Evolutionary conservation across 2,113 vertebrate species (phyloP), one percentile per base, ranked within the genome.

Genomic region (Ibidorhyncha struthersii): DNA sequence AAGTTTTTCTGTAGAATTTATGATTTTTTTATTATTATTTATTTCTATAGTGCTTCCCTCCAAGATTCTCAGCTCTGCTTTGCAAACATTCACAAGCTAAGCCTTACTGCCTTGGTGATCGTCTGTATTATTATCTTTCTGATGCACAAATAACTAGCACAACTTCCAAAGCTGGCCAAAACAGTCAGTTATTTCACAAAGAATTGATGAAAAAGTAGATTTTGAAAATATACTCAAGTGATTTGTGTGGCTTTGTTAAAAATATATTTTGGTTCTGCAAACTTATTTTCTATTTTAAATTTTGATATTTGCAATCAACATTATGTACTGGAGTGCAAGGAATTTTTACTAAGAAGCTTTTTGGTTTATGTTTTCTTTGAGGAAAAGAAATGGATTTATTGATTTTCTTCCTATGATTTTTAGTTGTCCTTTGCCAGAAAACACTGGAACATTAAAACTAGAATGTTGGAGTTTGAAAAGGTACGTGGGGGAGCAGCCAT

Each of bases 401-500:
- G 12, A 38, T 82, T 6, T 21, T 77, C 20, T 77, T 78, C 50
- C 40, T 85, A 34, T n/a, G 6, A 55, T 74, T 74, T 84, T 59
- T 49, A 36, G 49, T 76, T 74, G 14, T 65, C 17, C 23, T 84
- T 70, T 84, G 5, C 38, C 27, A 78, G 55, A 47, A 85, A 87
- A 18, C 55, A 25, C 7, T n/a, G 45, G 34, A 78, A 65, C 8
- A 34, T 52, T 73, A 43, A 62, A 69, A 38, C 11, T 61, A 36
- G 40, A 52, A 82, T 7, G 4, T 4, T 81, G 26, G 76, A 18
- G 15, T 61, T 81, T 70, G 25, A 66, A 93, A 84, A 74, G 25
- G 17, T 52, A 70, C 0, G 1, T 43, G 14, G 5, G 27, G 36
- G 21, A 85, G 7, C 19, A 79, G 10, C 5, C 38, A 36, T 0